A percentile compares a stretch with the other conserved stretches of the same genome.
Conservation (phyloP, 1,140 invertebrate species). For the Patella vulgata region DNA sequence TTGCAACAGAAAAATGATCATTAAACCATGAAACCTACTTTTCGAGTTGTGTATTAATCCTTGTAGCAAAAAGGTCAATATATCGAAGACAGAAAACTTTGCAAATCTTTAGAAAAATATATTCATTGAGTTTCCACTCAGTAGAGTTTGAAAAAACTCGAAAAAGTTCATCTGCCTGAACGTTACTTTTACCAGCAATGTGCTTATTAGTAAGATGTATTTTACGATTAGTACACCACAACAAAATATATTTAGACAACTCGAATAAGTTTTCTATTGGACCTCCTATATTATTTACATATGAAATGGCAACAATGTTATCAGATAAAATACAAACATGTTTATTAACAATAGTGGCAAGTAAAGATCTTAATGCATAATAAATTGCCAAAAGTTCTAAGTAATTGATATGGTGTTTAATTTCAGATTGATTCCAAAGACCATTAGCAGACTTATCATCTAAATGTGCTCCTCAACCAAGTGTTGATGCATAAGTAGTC, state of each 20-base stretch:
- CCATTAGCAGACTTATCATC: too few species aligned
- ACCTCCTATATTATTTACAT: too few species aligned
- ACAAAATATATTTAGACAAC: slow-evolving; percentile 31
- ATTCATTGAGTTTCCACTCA: slow-evolving; percentile 29
- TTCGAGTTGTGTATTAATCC: slow-evolving; percentile 26
- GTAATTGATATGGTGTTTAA: too few species aligned
- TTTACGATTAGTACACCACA: slow-evolving; percentile 24
- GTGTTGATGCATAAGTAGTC: too few species aligned
- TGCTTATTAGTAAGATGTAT: slow-evolving; percentile 24
- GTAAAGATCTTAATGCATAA: too few species aligned
- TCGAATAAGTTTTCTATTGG: slow-evolving; percentile 10
- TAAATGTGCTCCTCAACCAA: too few species aligned
- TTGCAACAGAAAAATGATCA: slow-evolving; percentile 22
- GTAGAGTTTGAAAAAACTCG: slow-evolving; percentile 17
- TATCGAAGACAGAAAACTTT: slow-evolving; percentile 8
- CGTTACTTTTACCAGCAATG: slow-evolving; percentile 31
- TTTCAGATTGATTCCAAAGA: too few species aligned
- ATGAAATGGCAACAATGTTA: too few species aligned
- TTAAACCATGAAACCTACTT: slow-evolving; percentile 33
- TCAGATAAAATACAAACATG: too few species aligned
- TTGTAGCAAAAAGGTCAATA: slow-evolving; percentile 41
- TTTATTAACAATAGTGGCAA: too few species aligned
- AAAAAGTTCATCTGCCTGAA: slow-evolving; percentile 23
- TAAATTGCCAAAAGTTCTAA: too few species aligned
- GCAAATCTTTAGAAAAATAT: slow-evolving; percentile 32